Conservation (phyloP, 2,113 vertebrate genomes). For the Gobiocypris rarus region DNA sequence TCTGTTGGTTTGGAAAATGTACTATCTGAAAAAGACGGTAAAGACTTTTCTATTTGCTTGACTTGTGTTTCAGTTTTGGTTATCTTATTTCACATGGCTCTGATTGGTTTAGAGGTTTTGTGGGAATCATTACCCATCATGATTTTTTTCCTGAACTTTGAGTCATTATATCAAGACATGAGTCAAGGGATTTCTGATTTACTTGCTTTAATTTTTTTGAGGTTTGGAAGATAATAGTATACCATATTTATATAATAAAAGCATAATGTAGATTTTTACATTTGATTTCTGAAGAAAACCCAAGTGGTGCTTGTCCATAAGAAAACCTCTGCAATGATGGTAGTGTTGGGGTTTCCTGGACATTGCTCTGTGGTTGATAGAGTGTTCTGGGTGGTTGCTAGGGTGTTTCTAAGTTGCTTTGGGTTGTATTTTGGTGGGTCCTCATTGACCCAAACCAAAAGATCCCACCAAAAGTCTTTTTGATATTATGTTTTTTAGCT, state of each 20-base stretch:
- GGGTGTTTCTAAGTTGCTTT: no score
- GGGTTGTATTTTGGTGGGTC: background rate
- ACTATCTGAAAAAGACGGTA: conserved; percentile 81
- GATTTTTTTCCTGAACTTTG: conserved; percentile 25
- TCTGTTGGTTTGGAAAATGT: conserved; percentile 68
- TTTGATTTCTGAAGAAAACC: background rate
- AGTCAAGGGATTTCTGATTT: background rate
- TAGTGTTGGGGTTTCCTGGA: background rate
- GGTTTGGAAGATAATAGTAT: background rate
- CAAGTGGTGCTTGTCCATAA: background rate
- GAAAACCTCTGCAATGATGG: background rate
- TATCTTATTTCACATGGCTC: conserved; percentile 12
- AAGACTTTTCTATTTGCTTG: conserved; percentile 44
- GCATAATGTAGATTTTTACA: background rate
- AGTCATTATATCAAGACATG: background rate
- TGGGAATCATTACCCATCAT: background rate
- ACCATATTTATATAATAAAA: background rate
- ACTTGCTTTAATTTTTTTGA: background rate
- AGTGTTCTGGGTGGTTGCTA: background rate
- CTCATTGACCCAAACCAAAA: background rate
- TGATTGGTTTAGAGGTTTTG: conserved; percentile 35
- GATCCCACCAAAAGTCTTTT: background rate
- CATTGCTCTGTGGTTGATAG: background rate
- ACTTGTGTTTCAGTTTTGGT: conserved; percentile 13
- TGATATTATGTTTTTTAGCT: background rate